phyloP scores from a whole-genome alignment of 2,797 vertebrate species.

The Leontocebus nigricollis region DNA sequence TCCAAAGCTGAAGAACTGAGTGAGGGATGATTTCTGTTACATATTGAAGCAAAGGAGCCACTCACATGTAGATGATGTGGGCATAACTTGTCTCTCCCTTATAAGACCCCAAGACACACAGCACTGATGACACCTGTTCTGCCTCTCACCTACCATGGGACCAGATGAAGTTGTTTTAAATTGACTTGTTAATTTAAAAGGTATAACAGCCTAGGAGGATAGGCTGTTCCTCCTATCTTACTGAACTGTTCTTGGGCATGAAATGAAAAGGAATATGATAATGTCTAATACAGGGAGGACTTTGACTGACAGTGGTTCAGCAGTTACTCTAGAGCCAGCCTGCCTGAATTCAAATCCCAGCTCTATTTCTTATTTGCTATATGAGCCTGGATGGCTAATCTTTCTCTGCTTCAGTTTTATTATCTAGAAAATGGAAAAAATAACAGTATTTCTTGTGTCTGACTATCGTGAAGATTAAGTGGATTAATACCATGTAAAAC shows the following conservation, averaged over 20 bases:
- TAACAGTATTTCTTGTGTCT: neutral
- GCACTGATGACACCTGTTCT: neutral
- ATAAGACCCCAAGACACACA: neutral
- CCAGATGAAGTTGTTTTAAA: neutral
- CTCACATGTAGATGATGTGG: neutral
- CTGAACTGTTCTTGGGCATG: neutral
- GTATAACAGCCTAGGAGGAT: neutral
- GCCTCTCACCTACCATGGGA: neutral
- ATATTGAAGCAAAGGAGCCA: neutral
- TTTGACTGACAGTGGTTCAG: neutral
- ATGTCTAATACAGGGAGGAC: neutral
- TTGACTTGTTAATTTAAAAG: neutral
- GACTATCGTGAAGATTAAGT: neutral
- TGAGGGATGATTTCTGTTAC: neutral
- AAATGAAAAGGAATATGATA: neutral
- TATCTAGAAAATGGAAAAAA: neutral
- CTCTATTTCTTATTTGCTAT: neutral
- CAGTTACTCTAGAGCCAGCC: neutral
- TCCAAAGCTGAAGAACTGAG: neutral
- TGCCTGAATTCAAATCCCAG: neutral
- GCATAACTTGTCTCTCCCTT: neutral
- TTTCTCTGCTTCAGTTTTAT: neutral
- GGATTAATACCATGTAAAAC: neutral
- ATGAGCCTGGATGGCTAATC: neutral
- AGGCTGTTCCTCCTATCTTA: neutral